Base-by-base conservation (phyloP, 2,797 vertebrate species). In the Ispidina picta region DNA sequence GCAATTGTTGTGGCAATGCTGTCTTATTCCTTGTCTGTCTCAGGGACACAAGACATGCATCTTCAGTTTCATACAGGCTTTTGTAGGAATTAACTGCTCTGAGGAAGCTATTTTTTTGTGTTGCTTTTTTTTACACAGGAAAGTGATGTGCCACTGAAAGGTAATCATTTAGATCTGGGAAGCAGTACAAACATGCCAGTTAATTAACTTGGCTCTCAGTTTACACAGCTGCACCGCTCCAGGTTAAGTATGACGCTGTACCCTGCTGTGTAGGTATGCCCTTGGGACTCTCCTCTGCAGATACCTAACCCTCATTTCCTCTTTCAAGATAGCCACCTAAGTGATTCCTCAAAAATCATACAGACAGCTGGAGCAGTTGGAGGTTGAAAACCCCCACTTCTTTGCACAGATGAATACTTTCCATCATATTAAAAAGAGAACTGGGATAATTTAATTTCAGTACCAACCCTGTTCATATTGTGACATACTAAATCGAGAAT, bases 201-300 rank as follows among this genome's bases (percentile, higher is more conserved):
- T 94, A 89, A 94, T 91, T 62, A 92, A 16, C 43, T 74, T 23
- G 43, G 21, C 19, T 85, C 58, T 89, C 69, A 46, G 49, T 74
- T 90, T 83, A 54, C 72, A 75, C 62, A 92, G 87, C 87, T 91
- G 76, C 51, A 63, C 31, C 55, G 62, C 73, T 78, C 46, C 63
- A 70, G 73, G 69, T 65, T 62, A 37, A 60, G 12, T n/a, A 14
- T 29, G 73, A 48, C 0, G 12, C 12, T 37, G 35, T 29, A 21
- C 17, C 59, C 7, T 17, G 14, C 0, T 1, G 21, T 9, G 31
- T 28, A 83, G 33, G 25, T 28, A 43, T 62, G 51, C 55, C 82
- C 59, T 48, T 75, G 59, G 22, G 66, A 69, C 39, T 81, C 25
- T 60, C 15, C 58, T 72, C n/a, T 78, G 35, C 41, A 76, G 59